These are phyloP conservation scores for Girardinus metallicus DNA, from an alignment of 2,797 vertebrate genomes.

Conservation along the genomic window DNA sequence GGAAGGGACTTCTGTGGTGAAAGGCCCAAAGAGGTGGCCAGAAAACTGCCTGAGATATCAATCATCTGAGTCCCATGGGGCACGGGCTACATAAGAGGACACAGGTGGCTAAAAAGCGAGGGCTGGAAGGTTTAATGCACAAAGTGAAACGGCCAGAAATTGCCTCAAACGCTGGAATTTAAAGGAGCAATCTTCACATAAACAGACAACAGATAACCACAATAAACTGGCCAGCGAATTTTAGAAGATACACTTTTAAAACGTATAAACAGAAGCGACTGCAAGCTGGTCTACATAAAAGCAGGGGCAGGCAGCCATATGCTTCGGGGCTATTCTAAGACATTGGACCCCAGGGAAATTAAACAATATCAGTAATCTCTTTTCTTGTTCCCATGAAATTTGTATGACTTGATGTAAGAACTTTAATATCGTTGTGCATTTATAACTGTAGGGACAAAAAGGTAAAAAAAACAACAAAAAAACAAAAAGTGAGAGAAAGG, in stretches of 20 bases:
- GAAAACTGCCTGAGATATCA: constrained; percentile 71
- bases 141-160: constrained; percentile 36
- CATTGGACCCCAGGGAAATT: constrained; percentile 71
- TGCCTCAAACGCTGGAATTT: constrained; percentile 15
- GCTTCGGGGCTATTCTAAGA: constrained; percentile 56
- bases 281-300: constrained; percentile 20
- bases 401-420: constrained; percentile 64
- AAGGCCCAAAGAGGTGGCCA: constrained; percentile 52
- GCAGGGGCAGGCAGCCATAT: constrained; percentile 54
- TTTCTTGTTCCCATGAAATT: constrained; percentile 68
- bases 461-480: too few species aligned
- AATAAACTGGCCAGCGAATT: constrained; percentile 5
- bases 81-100: constrained; percentile 40
- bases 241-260: constrained; percentile 22
- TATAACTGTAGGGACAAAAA: constrained; percentile 37
- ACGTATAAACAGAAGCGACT: constrained; percentile 32
- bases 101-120: constrained; percentile 62
- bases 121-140: constrained; percentile 54
- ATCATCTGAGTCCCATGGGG: constrained; percentile 63
- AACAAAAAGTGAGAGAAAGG: constrained; percentile 4
- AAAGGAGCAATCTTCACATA: constrained; percentile 19
- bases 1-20: constrained; percentile 52
- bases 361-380: constrained; percentile 74
- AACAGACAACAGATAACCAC: background rate
- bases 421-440: constrained; percentile 68